phyloP scores from a whole-genome alignment of 1,140 invertebrate genomes.

The Sitophilus oryzae region DNA sequence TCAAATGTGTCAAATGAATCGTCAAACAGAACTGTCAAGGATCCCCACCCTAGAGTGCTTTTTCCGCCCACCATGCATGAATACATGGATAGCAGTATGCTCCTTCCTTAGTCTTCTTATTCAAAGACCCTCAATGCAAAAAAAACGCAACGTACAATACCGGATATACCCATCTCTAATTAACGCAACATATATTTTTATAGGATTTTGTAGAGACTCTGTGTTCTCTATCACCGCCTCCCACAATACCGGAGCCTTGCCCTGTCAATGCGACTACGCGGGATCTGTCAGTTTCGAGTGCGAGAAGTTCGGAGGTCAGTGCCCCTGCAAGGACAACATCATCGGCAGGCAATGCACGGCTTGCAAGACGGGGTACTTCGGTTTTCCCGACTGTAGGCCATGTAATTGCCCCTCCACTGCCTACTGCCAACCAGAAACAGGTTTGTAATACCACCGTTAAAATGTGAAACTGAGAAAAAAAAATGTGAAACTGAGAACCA shows the following conservation, averaged over 20 bases:
- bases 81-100: no score
- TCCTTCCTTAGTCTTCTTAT: no score
- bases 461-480: no score
- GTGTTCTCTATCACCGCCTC: constrained; percentile 91
- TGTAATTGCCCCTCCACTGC: constrained; percentile 81
- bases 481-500: not conserved
- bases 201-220: constrained; percentile 81
- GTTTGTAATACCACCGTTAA: constrained; percentile 38
- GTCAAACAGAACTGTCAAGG: no score
- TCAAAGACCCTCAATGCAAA: no score
- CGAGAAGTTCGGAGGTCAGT: constrained; percentile 91
- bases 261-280: constrained; percentile 83
- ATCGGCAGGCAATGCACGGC: constrained; percentile 87
- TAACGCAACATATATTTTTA: constrained; percentile 14
- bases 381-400: constrained; percentile 88
- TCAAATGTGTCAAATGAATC: no score
- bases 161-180: constrained; percentile 1
- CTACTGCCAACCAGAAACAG: constrained; percentile 68
- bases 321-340: constrained; percentile 86
- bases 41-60: no score
- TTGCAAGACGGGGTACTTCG: constrained; percentile 88
- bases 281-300: constrained; percentile 87
- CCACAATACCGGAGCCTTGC: constrained; percentile 87
- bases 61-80: no score
- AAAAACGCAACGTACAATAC: no score